These are phyloP conservation scores for Rhinatrema bivittatum DNA, from an alignment of 2,797 vertebrate species.

Conservation along the genomic window DNA sequence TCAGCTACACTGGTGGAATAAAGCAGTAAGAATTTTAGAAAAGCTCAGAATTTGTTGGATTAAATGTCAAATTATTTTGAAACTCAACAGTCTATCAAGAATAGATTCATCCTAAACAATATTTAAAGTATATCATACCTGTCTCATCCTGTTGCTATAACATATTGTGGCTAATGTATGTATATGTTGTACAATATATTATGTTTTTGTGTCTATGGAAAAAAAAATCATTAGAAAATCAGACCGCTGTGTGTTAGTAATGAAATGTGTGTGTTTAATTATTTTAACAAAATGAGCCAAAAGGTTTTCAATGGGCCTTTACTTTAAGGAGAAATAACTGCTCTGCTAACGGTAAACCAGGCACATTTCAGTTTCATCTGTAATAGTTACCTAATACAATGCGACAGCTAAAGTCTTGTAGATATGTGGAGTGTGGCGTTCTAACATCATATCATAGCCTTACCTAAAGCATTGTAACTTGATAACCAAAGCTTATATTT, in stretches of 20 bases:
- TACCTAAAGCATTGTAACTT: not conserved
- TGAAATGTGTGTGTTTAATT: too few species aligned
- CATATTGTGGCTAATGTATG: too few species aligned
- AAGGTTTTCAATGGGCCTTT: too few species aligned
- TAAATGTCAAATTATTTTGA: conserved; percentile 19
- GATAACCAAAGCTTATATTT: conserved; percentile 5
- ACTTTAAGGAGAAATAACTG: conserved; percentile 19
- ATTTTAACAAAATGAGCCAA: too few species aligned
- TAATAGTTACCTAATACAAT: conserved; percentile 23
- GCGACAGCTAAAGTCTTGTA: too few species aligned
- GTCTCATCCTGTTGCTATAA: too few species aligned
- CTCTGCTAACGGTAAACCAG: conserved; percentile 10
- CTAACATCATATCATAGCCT: conserved; percentile 6
- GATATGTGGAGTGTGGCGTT: conserved; percentile 3
- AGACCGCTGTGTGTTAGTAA: too few species aligned
- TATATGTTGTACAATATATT: too few species aligned
- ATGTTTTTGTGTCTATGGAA: too few species aligned
- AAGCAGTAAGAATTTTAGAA: conserved; percentile 2
- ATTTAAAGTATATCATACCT: too few species aligned
- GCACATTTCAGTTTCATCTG: conserved; percentile 21
- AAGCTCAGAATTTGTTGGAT: conserved; percentile 5
- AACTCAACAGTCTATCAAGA: not conserved
- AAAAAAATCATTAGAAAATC: too few species aligned
- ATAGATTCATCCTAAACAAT: too few species aligned
- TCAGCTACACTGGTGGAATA: conserved; percentile 7